A percentile compares a stretch with the other conserved stretches of the same genome.
phyloP scores from a whole-genome alignment of 2,113 vertebrate species.

The Gavialis gangeticus region DNA sequence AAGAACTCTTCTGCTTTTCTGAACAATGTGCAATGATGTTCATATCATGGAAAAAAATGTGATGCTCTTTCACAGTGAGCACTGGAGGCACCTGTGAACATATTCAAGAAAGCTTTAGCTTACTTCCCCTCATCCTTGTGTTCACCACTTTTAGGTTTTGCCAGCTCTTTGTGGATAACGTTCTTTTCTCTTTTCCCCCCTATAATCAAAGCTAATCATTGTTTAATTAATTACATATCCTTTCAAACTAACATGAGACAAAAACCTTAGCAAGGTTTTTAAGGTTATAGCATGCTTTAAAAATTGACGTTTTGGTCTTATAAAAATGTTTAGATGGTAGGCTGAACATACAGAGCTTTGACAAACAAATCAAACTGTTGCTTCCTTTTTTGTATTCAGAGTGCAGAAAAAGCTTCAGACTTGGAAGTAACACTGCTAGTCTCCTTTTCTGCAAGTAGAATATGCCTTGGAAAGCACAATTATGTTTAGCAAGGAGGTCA shows the following conservation, averaged over 20 bases:
- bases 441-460: conserved; percentile 17
- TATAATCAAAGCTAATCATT: conserved; percentile 40
- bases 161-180: not conserved
- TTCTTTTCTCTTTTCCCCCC: conserved; percentile 3
- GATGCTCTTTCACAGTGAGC: not conserved
- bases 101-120: not conserved
- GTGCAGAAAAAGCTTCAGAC: not conserved
- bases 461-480: not conserved
- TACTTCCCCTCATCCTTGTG: not conserved
- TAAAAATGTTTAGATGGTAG: conserved; percentile 65
- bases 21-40: not conserved
- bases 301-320: conserved; percentile 63
- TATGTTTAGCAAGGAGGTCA: conserved; percentile 50
- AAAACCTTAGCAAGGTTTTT: conserved; percentile 54
- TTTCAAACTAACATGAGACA: conserved; percentile 67
- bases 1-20: not conserved
- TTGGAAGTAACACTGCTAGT: conserved; percentile 32
- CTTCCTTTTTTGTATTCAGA: conserved; percentile 32
- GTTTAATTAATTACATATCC: conserved; percentile 70
- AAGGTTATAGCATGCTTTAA: conserved; percentile 52
- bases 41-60: not conserved
- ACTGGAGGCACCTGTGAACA: not conserved
- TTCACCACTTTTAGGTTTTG: conserved; percentile 14
- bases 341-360: conserved; percentile 33
- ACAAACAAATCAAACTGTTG: conserved; percentile 31